Evolutionary conservation across 2,113 vertebrate species (phyloP).

Genomic region (Chrysochloris asiatica): DNA sequence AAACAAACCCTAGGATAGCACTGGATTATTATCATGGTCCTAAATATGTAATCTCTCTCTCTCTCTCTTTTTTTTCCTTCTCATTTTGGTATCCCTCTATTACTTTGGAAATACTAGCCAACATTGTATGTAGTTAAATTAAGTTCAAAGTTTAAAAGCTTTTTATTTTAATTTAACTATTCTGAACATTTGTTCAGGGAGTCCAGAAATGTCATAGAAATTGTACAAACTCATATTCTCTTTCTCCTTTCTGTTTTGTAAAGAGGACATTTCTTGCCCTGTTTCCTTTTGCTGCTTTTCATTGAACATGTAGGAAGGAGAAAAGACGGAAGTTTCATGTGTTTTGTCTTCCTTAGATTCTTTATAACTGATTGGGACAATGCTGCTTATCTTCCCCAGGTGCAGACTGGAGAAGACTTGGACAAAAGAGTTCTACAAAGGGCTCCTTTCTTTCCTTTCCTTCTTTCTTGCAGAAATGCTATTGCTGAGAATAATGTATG

Average conservation of each 20-base stretch:
- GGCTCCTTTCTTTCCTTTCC: not conserved
- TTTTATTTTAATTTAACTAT: too few relatives aligned
- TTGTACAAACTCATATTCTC: not conserved
- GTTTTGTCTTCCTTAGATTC: constrained; percentile 14
- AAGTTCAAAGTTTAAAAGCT: constrained; percentile 66
- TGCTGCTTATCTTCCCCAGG: not conserved
- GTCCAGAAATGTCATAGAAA: constrained; percentile 58
- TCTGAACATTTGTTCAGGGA: constrained; percentile 53
- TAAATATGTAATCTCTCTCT: constrained; percentile 59
- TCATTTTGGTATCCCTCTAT: constrained; percentile 26
- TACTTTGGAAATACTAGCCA: constrained; percentile 66
- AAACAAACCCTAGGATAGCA: not conserved
- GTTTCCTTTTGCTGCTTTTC: not conserved
- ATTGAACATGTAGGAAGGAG: not conserved
- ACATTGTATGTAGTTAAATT: constrained; percentile 68
- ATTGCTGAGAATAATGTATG: not conserved
- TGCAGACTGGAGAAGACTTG: not conserved
- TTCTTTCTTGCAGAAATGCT: constrained; percentile 9
- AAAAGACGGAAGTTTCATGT: not conserved
- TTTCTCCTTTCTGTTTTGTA: constrained; percentile 29
- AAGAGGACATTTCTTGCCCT: constrained; percentile 28
- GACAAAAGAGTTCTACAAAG: not conserved
- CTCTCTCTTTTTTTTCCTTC: not conserved
- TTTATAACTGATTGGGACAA: not conserved
- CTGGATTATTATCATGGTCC: constrained; percentile 72